A percentile compares a stretch with the other conserved stretches of the same genome.
Evolutionary conservation across 2,797 vertebrate genomes (phyloP).

Genomic region (Catostomus latipinnis): DNA sequence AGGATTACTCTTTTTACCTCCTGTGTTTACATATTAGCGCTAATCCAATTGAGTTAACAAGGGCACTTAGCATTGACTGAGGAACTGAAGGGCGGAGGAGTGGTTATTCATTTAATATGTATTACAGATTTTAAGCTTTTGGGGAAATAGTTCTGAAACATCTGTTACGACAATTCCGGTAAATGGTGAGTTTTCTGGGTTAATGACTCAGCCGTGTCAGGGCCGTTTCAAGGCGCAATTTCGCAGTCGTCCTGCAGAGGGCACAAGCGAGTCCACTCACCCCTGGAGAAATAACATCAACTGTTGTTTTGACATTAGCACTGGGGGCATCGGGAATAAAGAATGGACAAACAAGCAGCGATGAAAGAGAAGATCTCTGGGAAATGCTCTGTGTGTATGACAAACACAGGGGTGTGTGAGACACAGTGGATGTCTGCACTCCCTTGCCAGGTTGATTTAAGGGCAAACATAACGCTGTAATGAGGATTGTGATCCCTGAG

Average conservation of each 20-base stretch:
- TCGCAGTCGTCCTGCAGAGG: constrained; percentile 74
- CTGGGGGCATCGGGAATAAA: constrained; percentile 38
- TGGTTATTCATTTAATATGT: constrained; percentile 84
- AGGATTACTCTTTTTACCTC: constrained; percentile 86
- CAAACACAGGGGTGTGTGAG: constrained; percentile 13
- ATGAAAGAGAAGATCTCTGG: constrained; percentile 38
- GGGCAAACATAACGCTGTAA: constrained; percentile 71
- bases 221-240: constrained; percentile 29
- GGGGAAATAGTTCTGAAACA: constrained; percentile 80
- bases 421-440: constrained; percentile 35
- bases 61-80: constrained; percentile 84
- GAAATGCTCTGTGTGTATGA: constrained; percentile 37
- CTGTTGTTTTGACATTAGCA: constrained; percentile 40
- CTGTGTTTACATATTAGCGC: constrained; percentile 87
- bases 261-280: constrained; percentile 61
- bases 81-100: constrained; percentile 79
- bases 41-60: constrained; percentile 90
- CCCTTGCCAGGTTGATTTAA: constrained; percentile 63
- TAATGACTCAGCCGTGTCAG: constrained; percentile 54
- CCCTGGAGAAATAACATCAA: constrained; percentile 38
- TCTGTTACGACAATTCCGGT: constrained; percentile 81
- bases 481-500: constrained; percentile 74
- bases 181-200: constrained; percentile 56
- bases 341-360: constrained; percentile 45
- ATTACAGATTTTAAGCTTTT: constrained; percentile 79